Evolutionary conservation across 2,888 invertebrate genomes (phyloP).

Genomic region (Anagyrus pseudococci): DNA sequence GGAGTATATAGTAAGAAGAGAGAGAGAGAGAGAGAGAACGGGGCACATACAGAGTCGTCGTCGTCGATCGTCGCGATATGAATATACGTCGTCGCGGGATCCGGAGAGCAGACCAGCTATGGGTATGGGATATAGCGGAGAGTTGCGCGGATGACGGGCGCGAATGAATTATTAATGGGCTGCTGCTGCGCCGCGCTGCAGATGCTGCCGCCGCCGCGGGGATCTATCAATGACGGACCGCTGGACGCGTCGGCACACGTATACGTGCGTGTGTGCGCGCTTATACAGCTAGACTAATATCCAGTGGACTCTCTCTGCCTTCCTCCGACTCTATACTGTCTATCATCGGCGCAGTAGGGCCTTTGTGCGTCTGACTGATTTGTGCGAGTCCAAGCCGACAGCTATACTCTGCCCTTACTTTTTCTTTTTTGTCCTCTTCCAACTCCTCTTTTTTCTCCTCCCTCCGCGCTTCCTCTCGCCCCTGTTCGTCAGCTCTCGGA

Average conservation of each 20-base stretch:
- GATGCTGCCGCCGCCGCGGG: too few relatives aligned
- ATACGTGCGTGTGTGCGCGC: too few relatives aligned
- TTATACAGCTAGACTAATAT: too few relatives aligned
- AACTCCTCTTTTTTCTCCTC: too few relatives aligned
- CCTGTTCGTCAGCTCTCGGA: too few relatives aligned
- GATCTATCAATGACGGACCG: constrained; percentile 50
- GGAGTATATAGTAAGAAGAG: constrained; percentile 26
- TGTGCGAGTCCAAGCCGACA: constrained; percentile 11
- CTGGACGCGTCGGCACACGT: constrained; percentile 29
- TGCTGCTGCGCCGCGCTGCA: constrained; percentile 41
- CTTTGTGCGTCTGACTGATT: constrained; percentile 22
- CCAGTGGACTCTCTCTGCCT: too few relatives aligned
- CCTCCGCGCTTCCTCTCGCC: neutral
- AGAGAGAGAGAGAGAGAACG: constrained; percentile 40
- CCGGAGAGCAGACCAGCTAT: constrained; percentile 24
- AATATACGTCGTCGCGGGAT: constrained; percentile 42
- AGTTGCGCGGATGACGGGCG: constrained; percentile 48
- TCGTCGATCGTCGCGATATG: constrained; percentile 52
- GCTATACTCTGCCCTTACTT: neutral
- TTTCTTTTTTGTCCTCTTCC: neutral
- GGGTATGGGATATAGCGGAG: too few relatives aligned
- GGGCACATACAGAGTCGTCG: constrained; percentile 52
- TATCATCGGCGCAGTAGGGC: constrained; percentile 17
- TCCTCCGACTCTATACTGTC: constrained; percentile 19
- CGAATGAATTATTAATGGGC: constrained; percentile 59